A percentile compares a stretch with the other conserved stretches of the same genome.
Conservation (phyloP, 1,140 invertebrate species). For the Rhopalosiphum maidis region DNA sequence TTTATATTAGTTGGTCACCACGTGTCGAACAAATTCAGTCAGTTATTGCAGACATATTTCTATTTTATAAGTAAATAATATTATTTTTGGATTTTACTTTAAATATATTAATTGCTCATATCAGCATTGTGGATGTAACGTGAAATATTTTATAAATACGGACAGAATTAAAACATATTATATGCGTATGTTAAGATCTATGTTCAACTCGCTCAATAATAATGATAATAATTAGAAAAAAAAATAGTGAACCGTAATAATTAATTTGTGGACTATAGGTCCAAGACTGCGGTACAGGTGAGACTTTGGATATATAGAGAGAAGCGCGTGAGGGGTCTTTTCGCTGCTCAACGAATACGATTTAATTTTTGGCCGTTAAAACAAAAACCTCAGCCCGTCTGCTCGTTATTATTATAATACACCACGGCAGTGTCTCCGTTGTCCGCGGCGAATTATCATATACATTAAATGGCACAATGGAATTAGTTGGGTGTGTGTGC, state of each 20-base stretch:
- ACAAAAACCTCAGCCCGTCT: conserved; percentile 29
- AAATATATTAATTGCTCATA: not conserved
- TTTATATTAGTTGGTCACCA: not conserved
- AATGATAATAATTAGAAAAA: not conserved
- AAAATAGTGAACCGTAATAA: not conserved
- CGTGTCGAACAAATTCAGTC: not conserved
- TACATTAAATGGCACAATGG: conserved; percentile 27
- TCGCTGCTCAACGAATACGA: conserved; percentile 11
- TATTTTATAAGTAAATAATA: not conserved
- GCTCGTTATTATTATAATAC: conserved; percentile 29
- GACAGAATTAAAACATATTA: not conserved
- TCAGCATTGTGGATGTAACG: not conserved
- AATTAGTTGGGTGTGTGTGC: conserved; percentile 38
- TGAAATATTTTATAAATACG: not conserved
- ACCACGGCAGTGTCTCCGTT: conserved; percentile 31
- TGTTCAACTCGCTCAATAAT: not conserved
- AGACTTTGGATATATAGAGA: not conserved
- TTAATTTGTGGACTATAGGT: not conserved
- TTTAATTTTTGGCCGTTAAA: conserved; percentile 47
- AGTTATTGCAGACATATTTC: not conserved
- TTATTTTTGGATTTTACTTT: not conserved
- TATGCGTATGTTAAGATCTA: not conserved
- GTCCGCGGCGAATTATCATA: conserved; percentile 22
- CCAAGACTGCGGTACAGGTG: not conserved
- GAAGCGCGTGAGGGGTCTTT: not conserved